Evolutionary conservation across 2,888 invertebrate genomes (phyloP).

Genomic region (Linyphia triangularis): DNA sequence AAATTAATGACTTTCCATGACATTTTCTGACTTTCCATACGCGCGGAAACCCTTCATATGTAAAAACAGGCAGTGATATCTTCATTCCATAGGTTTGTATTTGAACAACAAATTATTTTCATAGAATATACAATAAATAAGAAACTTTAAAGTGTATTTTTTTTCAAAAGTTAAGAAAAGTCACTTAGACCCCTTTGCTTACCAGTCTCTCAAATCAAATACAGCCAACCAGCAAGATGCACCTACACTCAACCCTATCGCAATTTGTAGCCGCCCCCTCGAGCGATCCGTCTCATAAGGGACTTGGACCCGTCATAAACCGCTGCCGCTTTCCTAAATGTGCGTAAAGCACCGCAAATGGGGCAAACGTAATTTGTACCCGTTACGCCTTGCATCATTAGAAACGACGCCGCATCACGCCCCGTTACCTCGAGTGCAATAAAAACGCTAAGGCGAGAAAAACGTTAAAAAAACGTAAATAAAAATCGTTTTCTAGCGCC

Average conservation of each 20-base stretch:
- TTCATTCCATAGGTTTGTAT: too few relatives aligned
- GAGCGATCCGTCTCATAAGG: constrained; percentile 56
- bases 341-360: constrained; percentile 72
- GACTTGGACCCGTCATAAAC: constrained; percentile 61
- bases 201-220: too few relatives aligned
- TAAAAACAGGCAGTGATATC: too few relatives aligned
- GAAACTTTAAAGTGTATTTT: too few relatives aligned
- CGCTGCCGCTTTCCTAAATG: constrained; percentile 67
- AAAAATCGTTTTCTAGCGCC: constrained; percentile 1
- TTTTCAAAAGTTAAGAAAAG: too few relatives aligned
- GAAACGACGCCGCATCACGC: constrained; percentile 51
- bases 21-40: too few relatives aligned
- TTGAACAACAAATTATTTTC: too few relatives aligned
- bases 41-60: too few relatives aligned
- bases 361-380: constrained; percentile 71
- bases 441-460: constrained; percentile 61
- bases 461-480: constrained; percentile 36
- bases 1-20: too few relatives aligned
- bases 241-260: neutral
- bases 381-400: constrained; percentile 66
- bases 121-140: too few relatives aligned
- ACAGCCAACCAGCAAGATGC: too few relatives aligned
- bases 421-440: constrained; percentile 66
- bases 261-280: constrained; percentile 21
- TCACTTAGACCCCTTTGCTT: too few relatives aligned